Base-by-base conservation (phyloP, 2,797 vertebrate species). In the Myripristis jacobus region DNA sequence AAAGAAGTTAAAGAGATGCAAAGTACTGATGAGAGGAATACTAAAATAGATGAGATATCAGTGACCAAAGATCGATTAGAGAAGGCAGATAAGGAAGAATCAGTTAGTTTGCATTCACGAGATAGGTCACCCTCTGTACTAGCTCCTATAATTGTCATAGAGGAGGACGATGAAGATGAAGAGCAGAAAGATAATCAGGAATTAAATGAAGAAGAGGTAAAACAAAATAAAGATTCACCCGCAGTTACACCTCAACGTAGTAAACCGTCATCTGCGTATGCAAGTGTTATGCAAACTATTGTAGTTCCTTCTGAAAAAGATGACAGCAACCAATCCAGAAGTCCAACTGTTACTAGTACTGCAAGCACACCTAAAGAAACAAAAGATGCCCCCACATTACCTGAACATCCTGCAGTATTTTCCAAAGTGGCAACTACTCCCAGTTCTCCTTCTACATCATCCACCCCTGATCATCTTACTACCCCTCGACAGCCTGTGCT, bases 401-500 rank as follows among this genome's bases (percentile, higher is more conserved):
- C 87, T 3, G 88, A 94, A 67, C 94, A 94, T 52, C 86, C 93
- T 0, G 93, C 93, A 0, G 93, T 95, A 6, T 94, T 93, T 59
- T 86, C 94, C 52, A 93, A 91, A 73, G 89, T 94, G 57, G 93
- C 93, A 47, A 84, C 88, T 16, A 58, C 63, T 38, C 47, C 73
- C 7, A 29, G 16, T 52, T 41, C 73, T 12, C 2, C 21, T 29
- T 74, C 84, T 54, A 73, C 74, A 18, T 75, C 73, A 7, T 76
- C 81, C 2, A 79, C 68, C 72, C 58, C 85, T 0, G 85, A 90
- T 16, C 64, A 53, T 15, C 59, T 76, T 3, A 54, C 75, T 43
- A 24, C 50, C 18, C 63, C 82, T 4, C 82, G 44, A 6, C 89
- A 85, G 43, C 88, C 89, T 2, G 46, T 83, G 31, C 87, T 91